Evolutionary conservation across 2,113 vertebrate species (phyloP), one percentile per base, ranked within the genome.

Genomic region (Neogobius melanostomus): DNA sequence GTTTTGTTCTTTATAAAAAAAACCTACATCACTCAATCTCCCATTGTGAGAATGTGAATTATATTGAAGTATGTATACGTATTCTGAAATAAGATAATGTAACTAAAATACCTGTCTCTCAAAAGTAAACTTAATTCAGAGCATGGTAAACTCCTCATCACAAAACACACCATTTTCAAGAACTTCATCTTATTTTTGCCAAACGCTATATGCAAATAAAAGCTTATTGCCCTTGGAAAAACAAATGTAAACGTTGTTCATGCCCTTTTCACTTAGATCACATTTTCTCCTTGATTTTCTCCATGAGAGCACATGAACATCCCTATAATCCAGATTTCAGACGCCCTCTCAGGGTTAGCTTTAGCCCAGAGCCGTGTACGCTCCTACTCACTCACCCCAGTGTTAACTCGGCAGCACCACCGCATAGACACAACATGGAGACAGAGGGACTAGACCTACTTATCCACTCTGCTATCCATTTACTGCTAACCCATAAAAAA

Each of bases 401-500:
- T 72, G 67, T 76, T 82, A 78, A 82, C 79, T 69, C 70, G 74
- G 75, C 73, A 81, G 42, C 79, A 61, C 67, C 68, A 63, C 72
- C 44, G 6, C 1, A n/a, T 50, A 4, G 62, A 79, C 82, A 72
- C 45, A 12, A 42, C 77, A 60, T 54, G 71, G 47, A 75, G 2
- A 61, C 45, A 71, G 61, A 51, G 43, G 71, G 74, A 64, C 65
- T 64, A 59, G 2, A 12, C 61, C 69, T 44, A 66, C 48, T 5
- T 46, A 17, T 15, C 66, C 76, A 47, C 67, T 64, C 64, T 15
- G 11, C 54, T 61, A 42, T 76, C 64, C 36, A 68, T 28, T 68
- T 69, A 66, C 69, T 57, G 70, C 62, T 72, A 57, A 50, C 66
- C 64, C 8, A 47, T 49, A 48, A 14, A 60, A 11, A 51, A 51